Conservation (phyloP, 2,888 invertebrate genomes). For the Eilema sororculum region DNA sequence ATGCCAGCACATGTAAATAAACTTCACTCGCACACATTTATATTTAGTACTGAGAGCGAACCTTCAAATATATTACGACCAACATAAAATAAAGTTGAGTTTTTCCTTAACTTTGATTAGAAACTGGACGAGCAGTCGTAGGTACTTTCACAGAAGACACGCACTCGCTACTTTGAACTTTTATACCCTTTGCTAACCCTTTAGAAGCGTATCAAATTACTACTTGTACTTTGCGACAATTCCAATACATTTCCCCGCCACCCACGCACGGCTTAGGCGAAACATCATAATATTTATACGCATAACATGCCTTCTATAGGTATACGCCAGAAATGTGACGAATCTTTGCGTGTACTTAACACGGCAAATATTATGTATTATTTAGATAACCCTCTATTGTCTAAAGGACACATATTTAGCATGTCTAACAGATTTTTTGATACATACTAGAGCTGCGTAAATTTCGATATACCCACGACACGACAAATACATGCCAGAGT, state of each 20-base stretch:
- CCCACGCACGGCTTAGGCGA: not conserved
- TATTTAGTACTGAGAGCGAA: not conserved
- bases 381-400: not conserved
- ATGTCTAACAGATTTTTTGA: not conserved
- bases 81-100: constrained; percentile 5
- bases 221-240: not conserved
- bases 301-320: no score
- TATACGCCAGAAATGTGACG: not conserved
- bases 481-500: not conserved
- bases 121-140: not conserved
- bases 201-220: constrained; percentile 13
- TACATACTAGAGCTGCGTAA: not conserved
- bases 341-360: not conserved
- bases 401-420: no score
- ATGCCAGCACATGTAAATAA: not conserved
- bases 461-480: constrained; percentile 20
- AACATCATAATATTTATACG: not conserved
- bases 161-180: not conserved
- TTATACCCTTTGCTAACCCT: constrained; percentile 7
- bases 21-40: not conserved
- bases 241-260: not conserved
- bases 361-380: not conserved
- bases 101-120: constrained; percentile 11
- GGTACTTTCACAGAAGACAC: not conserved
- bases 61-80: not conserved